phyloP scores from a whole-genome alignment of 2,888 invertebrate species.

The Volucella inanis region DNA sequence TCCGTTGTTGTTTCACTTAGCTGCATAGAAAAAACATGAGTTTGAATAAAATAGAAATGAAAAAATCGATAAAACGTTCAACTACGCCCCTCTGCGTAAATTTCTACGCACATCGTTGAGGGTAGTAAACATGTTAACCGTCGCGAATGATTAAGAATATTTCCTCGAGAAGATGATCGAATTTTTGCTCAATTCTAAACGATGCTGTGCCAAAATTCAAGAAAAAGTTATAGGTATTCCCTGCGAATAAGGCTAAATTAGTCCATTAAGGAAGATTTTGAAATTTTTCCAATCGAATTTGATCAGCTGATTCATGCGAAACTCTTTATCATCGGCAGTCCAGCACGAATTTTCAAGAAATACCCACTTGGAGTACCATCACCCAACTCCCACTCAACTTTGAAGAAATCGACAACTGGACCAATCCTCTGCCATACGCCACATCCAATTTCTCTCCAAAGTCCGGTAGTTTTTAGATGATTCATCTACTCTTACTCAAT shows the following conservation, averaged over 20 bases:
- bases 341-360: no score
- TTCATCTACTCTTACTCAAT: no score
- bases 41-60: background rate
- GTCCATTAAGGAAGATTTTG: background rate
- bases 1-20: background rate
- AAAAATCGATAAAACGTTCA: constrained; percentile 13
- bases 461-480: no score
- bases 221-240: background rate
- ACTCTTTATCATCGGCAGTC: no score
- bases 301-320: no score
- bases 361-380: no score
- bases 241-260: background rate
- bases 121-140: background rate
- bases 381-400: no score
- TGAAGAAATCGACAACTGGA: no score
- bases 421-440: no score
- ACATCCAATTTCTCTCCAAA: no score
- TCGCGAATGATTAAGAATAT: constrained; percentile 13
- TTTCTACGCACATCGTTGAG: background rate
- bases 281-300: no score
- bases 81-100: background rate
- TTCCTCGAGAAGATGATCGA: background rate
- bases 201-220: constrained; percentile 14
- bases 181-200: background rate
- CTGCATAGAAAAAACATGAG: constrained; percentile 14